These are phyloP conservation scores for Helicolenus hilgendorfi DNA, from an alignment of 2,797 vertebrate genomes.

Conservation along the genomic window DNA sequence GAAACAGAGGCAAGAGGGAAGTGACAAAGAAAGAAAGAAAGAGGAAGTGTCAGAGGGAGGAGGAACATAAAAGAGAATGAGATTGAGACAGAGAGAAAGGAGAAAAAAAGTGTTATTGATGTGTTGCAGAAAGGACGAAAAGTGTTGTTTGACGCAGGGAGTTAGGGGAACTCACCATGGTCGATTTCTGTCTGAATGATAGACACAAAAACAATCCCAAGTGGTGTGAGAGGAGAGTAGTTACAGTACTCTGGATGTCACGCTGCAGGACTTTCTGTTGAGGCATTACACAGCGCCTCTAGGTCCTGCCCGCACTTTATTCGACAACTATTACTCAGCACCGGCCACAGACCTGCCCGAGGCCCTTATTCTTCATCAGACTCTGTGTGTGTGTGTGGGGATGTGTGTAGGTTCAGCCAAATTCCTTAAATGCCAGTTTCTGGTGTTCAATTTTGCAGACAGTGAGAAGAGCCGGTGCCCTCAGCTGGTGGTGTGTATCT, in stretches of 20 bases:
- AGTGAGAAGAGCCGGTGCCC: background rate
- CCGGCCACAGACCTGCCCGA: background rate
- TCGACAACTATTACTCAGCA: constrained; percentile 35
- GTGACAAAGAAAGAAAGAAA: constrained; percentile 14
- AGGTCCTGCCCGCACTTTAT: constrained; percentile 15
- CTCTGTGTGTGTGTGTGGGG: background rate
- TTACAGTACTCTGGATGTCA: constrained; percentile 44
- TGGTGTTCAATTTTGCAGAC: background rate
- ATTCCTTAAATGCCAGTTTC: constrained; percentile 22
- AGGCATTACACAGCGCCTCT: constrained; percentile 11
- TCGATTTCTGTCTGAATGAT: constrained; percentile 59
- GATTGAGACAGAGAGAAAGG: constrained; percentile 3
- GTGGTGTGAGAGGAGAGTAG: constrained; percentile 22
- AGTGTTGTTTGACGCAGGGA: constrained; percentile 58
- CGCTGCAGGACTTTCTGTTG: constrained; percentile 32
- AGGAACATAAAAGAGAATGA: constrained; percentile 22
- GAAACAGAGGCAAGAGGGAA: background rate
- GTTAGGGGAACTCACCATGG: constrained; percentile 30
- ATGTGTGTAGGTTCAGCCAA: background rate
- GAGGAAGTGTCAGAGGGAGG: constrained; percentile 8
- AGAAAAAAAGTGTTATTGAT: constrained; percentile 56
- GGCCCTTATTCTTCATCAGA: constrained; percentile 32
- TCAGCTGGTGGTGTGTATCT: background rate
- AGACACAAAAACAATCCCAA: constrained; percentile 53
- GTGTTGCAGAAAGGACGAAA: constrained; percentile 50